Base-by-base conservation (phyloP, 2,797 vertebrate species). In the Rhinichthys osculus region DNA sequence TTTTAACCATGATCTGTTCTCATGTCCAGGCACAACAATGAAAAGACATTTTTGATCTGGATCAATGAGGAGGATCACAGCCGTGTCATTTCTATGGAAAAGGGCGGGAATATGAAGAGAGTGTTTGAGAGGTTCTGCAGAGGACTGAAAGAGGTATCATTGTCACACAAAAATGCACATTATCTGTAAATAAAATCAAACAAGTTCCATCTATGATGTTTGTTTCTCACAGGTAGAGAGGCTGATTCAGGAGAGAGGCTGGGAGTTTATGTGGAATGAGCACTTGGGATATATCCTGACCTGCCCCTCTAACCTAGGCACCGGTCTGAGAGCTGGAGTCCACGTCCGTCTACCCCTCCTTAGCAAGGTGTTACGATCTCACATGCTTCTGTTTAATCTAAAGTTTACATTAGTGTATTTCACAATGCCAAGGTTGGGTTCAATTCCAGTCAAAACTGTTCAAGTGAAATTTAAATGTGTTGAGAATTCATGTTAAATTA, bases 211-310 rank as follows among this genome's bases (percentile, higher is more conserved):
- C 21, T 23, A 0, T 70, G 5, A n/a, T 19, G 7, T 23, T 1
- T 8, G 0, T 5, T 64, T 70, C 0, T 72, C 54, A 1, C 69
- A 97, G 96, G 96, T 97, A 44, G 96, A 97, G 88, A 94, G 90
- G 54, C 89, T 97, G 89, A 97, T 97, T 89, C 94, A 95, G 86
- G 95, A 95, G 81, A 91, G 95, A 67, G 96, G 96, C 86, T 96
- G 96, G 96, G 96, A 96, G 89, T 97, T 97, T 92, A 97, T 97
- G 96, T 96, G 96, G 96, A 96, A 96, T 0, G 95, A 96, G 81
- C 93, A 90, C 0, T 93, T 97, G 0, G 96, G 96, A 0, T 97
- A 96, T 52, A 91, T 97, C 83, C 92, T 97, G 81, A 97, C 96
- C 84, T 97, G 96, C 82, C 96, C 96, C 54, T 97, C 96, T 19